phyloP scores from a whole-genome alignment of 1,140 invertebrate species.

The Physella acuta region DNA sequence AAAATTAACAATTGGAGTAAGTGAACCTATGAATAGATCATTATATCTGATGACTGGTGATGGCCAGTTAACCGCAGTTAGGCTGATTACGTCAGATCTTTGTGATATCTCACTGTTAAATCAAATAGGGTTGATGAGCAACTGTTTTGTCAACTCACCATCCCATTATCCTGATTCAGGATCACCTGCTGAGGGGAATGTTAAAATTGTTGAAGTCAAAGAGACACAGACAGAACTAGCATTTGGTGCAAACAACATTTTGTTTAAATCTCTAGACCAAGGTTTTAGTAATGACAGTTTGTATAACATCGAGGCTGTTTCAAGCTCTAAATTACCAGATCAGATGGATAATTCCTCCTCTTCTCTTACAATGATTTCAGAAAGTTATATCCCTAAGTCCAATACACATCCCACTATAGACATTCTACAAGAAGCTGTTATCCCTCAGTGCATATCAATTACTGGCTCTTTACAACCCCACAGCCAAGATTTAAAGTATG shows the following conservation, averaged over 20 bases:
- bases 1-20: no score
- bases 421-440: no score
- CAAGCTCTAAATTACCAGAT: no score
- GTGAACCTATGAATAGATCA: background rate
- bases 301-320: no score
- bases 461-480: background rate
- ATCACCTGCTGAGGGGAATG: background rate
- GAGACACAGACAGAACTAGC: constrained; percentile 16
- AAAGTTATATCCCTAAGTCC: no score
- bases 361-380: no score
- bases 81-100: background rate
- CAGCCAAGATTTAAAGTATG: background rate
- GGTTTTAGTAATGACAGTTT: background rate
- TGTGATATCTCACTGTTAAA: background rate
- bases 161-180: no score
- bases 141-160: background rate
- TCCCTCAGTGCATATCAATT: no score
- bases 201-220: constrained; percentile 14
- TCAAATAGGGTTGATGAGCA: background rate
- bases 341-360: no score
- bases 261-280: background rate
- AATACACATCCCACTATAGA: no score
- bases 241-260: constrained; percentile 2
- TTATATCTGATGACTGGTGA: background rate
- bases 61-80: constrained; percentile 9